Percentiles rank a stretch among this genome's conserved stretches.
Conservation (phyloP, 2,888 invertebrate species). For the Leptinotarsa peninsularis region DNA sequence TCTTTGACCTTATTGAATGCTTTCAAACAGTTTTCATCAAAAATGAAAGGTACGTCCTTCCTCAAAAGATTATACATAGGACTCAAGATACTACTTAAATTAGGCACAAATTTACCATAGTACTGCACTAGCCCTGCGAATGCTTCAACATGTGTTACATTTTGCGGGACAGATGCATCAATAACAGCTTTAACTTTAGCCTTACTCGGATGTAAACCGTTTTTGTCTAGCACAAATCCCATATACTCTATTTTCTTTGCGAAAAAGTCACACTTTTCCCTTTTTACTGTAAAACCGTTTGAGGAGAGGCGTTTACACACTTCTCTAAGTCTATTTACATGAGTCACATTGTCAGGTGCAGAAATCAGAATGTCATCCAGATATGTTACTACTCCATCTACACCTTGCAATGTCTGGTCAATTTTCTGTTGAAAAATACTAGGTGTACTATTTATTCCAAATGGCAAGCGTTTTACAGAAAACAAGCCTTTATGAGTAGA, state of each 20-base stretch:
- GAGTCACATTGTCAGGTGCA: constrained; percentile 32
- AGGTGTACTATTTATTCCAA: constrained; percentile 55
- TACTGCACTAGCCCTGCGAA: background rate
- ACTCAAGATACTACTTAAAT: constrained; percentile 32
- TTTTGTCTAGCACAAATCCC: constrained; percentile 38
- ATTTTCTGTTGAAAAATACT: constrained; percentile 59
- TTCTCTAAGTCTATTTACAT: constrained; percentile 31
- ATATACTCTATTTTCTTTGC: background rate
- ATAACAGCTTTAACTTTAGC: constrained; percentile 37
- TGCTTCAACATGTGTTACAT: constrained; percentile 20
- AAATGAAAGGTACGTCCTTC: constrained; percentile 32
- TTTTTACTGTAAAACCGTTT: constrained; percentile 34
- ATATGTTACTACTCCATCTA: constrained; percentile 50
- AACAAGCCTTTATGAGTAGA: constrained; percentile 54
- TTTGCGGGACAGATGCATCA: constrained; percentile 23
- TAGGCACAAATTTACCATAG: constrained; percentile 44
- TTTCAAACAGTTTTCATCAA: constrained; percentile 29
- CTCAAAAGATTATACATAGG: constrained; percentile 43
- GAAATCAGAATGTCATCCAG: constrained; percentile 52
- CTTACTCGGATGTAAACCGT: constrained; percentile 34
- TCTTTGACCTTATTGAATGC: constrained; percentile 44
- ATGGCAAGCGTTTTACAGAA: constrained; percentile 52
- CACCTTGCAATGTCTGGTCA: constrained; percentile 37
- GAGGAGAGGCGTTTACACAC: constrained; percentile 37
- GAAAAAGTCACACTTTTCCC: background rate